Percentiles rank a stretch among this genome's conserved stretches.
Conservation (phyloP, 2,113 vertebrate genomes). For the Ciconia boyciana region DNA sequence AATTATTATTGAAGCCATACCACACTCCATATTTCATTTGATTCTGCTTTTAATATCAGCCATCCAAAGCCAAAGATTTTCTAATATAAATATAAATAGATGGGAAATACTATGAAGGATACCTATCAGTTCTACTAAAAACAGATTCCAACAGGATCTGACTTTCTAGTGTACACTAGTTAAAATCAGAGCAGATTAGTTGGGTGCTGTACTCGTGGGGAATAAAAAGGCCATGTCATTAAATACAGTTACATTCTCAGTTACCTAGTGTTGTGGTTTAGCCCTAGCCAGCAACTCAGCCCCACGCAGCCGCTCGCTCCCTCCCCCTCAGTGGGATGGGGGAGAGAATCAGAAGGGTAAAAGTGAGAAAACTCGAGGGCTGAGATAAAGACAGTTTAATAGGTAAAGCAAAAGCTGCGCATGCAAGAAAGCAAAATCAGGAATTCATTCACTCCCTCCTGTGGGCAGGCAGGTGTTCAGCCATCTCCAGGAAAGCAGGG, state of each 20-base stretch:
- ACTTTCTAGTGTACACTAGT: background rate
- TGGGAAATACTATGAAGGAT: background rate
- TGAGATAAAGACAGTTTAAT: too few species aligned
- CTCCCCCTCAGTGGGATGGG: too few species aligned
- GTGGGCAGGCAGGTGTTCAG: too few species aligned
- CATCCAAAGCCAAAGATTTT: background rate
- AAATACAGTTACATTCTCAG: background rate
- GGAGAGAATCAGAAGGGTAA: too few species aligned
- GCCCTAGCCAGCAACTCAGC: too few species aligned
- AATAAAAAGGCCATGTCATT: background rate
- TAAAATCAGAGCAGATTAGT: background rate
- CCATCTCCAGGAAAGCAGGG: too few species aligned
- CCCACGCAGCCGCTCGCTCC: too few species aligned
- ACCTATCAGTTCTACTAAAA: background rate
- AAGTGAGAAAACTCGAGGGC: too few species aligned
- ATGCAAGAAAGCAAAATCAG: too few species aligned
- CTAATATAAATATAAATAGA: background rate
- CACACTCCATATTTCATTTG: background rate
- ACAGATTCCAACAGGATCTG: background rate
- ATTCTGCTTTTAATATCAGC: background rate
- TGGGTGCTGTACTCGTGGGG: rapidly evolving
- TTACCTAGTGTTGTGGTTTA: background rate
- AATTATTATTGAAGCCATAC: background rate
- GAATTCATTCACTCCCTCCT: too few species aligned
- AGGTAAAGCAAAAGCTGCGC: too few species aligned